Evolutionary conservation across 2,888 invertebrate species (phyloP).

Genomic region (Morinoia aosen): DNA sequence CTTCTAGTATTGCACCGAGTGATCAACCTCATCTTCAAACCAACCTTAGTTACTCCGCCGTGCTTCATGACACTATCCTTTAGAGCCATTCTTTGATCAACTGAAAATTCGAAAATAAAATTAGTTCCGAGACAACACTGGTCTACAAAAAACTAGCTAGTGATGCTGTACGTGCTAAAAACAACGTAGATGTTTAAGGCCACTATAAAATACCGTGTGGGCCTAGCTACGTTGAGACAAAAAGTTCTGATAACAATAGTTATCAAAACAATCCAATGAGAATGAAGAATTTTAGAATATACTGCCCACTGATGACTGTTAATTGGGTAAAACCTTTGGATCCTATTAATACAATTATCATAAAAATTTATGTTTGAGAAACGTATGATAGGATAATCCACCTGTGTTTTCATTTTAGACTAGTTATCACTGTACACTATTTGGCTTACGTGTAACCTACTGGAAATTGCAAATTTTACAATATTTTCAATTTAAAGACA

Average conservation of each 20-base stretch:
- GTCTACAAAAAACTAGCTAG: neutral
- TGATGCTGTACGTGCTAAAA: neutral
- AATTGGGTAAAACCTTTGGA: neutral
- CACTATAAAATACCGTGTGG: neutral
- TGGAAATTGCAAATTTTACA: neutral
- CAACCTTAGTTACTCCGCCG: neutral
- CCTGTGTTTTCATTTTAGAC: neutral
- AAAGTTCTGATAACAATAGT: neutral
- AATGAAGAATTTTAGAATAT: neutral
- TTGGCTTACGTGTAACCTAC: neutral
- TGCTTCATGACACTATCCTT: neutral
- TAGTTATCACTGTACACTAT: neutral
- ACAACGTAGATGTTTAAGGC: neutral
- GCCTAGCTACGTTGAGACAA: neutral
- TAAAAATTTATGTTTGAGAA: neutral
- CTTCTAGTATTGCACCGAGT: neutral
- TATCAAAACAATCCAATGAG: neutral
- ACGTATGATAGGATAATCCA: neutral
- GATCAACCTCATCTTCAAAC: neutral
- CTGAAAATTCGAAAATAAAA: neutral
- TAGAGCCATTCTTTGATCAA: neutral
- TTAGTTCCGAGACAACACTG: neutral
- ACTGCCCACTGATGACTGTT: neutral
- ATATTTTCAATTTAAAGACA: neutral
- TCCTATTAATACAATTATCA: neutral